Conservation (phyloP, 2,888 invertebrate genomes). For the Pomacea canaliculata region DNA sequence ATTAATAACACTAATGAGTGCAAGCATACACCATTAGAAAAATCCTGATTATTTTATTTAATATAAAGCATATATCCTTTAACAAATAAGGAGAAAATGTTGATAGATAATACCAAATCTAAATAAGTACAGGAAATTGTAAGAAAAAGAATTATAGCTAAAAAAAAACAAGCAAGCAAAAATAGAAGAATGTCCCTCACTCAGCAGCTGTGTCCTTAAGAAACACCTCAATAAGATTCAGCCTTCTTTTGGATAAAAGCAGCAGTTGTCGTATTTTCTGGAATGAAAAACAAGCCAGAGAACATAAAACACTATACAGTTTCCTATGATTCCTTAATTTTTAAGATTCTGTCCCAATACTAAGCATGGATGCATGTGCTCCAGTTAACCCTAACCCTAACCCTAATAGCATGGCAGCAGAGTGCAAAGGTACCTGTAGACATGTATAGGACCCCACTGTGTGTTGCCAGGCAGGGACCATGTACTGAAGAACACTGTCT, state of each 20-base stretch:
- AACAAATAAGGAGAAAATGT: no score
- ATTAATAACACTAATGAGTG: no score
- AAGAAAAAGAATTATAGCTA: no score
- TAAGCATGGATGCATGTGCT: neutral
- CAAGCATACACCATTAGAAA: no score
- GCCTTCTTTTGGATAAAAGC: conserved; percentile 64
- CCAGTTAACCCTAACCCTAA: no score
- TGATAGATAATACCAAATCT: no score
- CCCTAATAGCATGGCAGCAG: neutral
- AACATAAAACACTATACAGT: neutral
- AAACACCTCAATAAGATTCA: conserved; percentile 64
- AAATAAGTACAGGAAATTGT: no score
- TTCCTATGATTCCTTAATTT: no score
- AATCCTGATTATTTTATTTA: no score
- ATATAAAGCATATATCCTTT: no score
- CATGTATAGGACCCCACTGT: conserved; percentile 61
- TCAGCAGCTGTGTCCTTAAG: conserved; percentile 64
- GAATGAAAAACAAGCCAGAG: conserved; percentile 26
- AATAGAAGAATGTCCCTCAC: conserved; percentile 44
- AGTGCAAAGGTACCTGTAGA: conserved; percentile 49
- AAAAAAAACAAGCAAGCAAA: no score
- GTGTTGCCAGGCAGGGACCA: conserved; percentile 67
- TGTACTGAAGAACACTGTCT: conserved; percentile 65
- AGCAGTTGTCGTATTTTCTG: conserved; percentile 65
- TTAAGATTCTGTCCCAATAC: neutral